phyloP scores from a whole-genome alignment of 2,888 invertebrate species.

The Tetropium fuscum region DNA sequence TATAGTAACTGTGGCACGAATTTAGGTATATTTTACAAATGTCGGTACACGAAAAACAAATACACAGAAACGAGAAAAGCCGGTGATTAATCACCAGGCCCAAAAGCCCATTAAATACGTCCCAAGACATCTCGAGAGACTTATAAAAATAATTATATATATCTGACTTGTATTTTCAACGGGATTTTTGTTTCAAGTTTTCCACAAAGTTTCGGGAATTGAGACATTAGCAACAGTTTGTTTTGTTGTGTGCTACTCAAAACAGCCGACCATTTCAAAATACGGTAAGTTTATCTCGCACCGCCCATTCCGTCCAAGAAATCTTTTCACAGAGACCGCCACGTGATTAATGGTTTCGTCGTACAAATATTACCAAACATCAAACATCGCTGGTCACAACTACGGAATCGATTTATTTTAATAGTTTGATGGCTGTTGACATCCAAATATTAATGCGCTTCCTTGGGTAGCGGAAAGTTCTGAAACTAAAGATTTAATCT shows the following conservation, averaged over 20 bases:
- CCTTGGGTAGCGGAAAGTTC: no score
- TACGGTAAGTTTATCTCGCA: slow-evolving; percentile 32
- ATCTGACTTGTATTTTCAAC: slow-evolving; percentile 1
- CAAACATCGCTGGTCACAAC: slow-evolving; percentile 37
- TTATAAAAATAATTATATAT: slow-evolving; percentile 8
- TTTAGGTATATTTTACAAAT: no score
- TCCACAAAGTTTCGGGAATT: slow-evolving; percentile 30
- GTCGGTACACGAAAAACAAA: no score
- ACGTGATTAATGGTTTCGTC: slow-evolving; percentile 41
- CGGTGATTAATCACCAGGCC: neutral
- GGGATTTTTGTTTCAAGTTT: slow-evolving; percentile 32
- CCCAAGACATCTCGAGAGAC: slow-evolving; percentile 4
- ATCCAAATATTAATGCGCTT: slow-evolving; percentile 1
- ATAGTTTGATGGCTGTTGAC: slow-evolving; percentile 31
- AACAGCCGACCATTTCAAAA: slow-evolving; percentile 33
- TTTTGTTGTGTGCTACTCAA: slow-evolving; percentile 30
- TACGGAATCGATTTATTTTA: slow-evolving; percentile 26
- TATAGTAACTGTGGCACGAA: no score
- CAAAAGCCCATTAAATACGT: slow-evolving; percentile 4
- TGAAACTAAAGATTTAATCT: no score
- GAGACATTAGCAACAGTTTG: slow-evolving; percentile 37
- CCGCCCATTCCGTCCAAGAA: slow-evolving; percentile 35
- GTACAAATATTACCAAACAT: slow-evolving; percentile 42
- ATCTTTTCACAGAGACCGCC: slow-evolving; percentile 35
- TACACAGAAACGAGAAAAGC: no score